Evolutionary conservation across 2,113 vertebrate species (phyloP).

Genomic region (Perca schrenkii): DNA sequence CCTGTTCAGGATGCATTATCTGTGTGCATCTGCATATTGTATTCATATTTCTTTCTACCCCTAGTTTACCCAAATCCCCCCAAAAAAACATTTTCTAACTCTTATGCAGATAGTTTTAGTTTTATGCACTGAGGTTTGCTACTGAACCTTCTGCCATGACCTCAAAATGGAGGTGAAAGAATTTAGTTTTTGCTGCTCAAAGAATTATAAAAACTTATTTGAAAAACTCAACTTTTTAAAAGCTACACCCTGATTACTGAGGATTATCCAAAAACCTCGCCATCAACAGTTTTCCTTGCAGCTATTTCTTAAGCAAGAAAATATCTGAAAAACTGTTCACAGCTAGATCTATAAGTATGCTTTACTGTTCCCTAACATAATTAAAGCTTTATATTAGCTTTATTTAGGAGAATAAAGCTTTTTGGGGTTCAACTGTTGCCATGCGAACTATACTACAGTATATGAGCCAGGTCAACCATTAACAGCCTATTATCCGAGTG

Average conservation of each 20-base stretch:
- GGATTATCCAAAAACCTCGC: slow-evolving; percentile 13
- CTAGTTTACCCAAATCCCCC: background rate
- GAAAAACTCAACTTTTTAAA: background rate
- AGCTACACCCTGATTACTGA: slow-evolving; percentile 3
- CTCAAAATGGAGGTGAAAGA: slow-evolving; percentile 33
- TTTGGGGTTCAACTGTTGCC: slow-evolving; percentile 4
- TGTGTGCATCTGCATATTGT: background rate
- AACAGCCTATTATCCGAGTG: background rate
- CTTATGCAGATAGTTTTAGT: slow-evolving; percentile 3
- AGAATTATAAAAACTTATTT: slow-evolving; percentile 27
- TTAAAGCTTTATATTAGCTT: background rate
- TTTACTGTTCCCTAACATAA: background rate
- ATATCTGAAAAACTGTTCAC: slow-evolving; percentile 1
- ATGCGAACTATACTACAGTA: background rate
- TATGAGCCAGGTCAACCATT: slow-evolving; percentile 3
- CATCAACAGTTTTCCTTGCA: slow-evolving; percentile 16
- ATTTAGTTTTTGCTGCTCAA: slow-evolving; percentile 20
- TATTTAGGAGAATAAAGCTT: background rate
- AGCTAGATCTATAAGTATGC: background rate
- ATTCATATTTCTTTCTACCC: background rate
- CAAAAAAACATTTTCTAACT: background rate
- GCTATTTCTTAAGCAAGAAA: slow-evolving; percentile 7
- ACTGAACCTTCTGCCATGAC: slow-evolving; percentile 35
- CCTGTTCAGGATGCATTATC: background rate
- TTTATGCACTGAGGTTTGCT: slow-evolving; percentile 1